phyloP scores from a whole-genome alignment of 1,140 invertebrate genomes.

The Vanessa atalanta region DNA sequence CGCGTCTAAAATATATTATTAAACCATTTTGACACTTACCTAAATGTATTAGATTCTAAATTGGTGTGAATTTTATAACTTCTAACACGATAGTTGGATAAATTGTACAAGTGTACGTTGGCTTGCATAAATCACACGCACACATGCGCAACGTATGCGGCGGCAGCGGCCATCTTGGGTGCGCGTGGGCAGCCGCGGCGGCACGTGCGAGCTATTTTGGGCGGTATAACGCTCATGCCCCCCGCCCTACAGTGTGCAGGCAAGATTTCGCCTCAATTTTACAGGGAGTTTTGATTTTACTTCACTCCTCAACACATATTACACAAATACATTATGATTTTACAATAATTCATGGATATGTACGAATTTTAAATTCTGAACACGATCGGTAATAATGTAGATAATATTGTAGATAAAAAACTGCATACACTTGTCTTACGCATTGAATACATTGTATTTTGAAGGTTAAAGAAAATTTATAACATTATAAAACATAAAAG shows the following conservation, averaged over 20 bases:
- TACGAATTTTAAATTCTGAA: too few relatives aligned
- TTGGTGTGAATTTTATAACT: constrained; percentile 10
- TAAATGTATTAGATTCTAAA: constrained; percentile 6
- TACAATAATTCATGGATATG: too few relatives aligned
- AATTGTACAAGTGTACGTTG: constrained; percentile 43
- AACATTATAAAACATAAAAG: too few relatives aligned
- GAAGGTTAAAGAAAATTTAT: neutral
- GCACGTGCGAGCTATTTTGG: constrained; percentile 78
- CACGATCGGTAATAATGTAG: neutral
- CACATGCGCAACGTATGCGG: constrained; percentile 46
- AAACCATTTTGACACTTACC: neutral
- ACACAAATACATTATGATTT: too few relatives aligned
- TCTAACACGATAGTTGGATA: constrained; percentile 14
- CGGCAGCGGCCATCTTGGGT: constrained; percentile 70
- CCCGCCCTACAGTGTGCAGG: constrained; percentile 46
- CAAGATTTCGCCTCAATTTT: constrained; percentile 15
- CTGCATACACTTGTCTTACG: neutral
- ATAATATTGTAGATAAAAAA: neutral
- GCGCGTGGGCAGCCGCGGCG: constrained; percentile 73
- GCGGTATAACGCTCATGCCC: constrained; percentile 62
- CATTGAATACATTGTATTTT: neutral
- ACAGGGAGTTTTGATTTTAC: constrained; percentile 26
- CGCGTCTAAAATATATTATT: constrained; percentile 2
- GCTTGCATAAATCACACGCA: constrained; percentile 63
- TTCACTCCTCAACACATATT: neutral